Base-by-base conservation (phyloP, 2,888 invertebrate species). In the Drosophila tanythrix region DNA sequence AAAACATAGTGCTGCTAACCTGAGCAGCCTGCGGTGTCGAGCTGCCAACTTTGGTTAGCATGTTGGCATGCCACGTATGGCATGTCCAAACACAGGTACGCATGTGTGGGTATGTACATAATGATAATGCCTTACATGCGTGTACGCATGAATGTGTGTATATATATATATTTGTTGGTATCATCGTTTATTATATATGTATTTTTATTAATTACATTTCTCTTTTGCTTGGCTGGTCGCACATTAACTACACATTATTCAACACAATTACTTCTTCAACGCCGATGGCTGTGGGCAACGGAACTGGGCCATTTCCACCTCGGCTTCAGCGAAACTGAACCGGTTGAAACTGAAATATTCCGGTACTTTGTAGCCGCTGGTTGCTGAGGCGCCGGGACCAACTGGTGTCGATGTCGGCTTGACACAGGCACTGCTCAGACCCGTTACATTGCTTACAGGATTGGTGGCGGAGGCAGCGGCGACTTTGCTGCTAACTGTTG, bases 301-400 rank as follows among this genome's bases (percentile, higher is more conserved):
- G 89, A 94, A 96, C 88, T 96, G 96, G 3, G 95, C 94, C 96
- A 98, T 96, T 93, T 97, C 97, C 29, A 97, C 94, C 94, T 98
- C 97, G 58, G 97, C 96, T 93, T 98, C 97, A 83, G 95, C 96
- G 91, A 95, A 98, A 81, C 96, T 96, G 82, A 94, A 95, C 51
- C 94, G 94, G 89, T 97, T 95, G 89, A 97, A 98, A 80, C 95
- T 95, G 89, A 95, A 98, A 92, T 98, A 98, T 93, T 98, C 98
- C 0, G 97, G 97, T 74, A 97, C 97, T 93, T 97, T 97, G 92
- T 98, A 98, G 1, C 95, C 94, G 13, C 95, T 95, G 36, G 94
- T 85, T 2, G 82, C 15, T 0, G 92, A 85, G 18, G 93, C 93
- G 15, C 91, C 91, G 1, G 92, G 92, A 3, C 93, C 93, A 3